These are phyloP conservation scores for Spongilla lacustris DNA, from an alignment of 37 sponge, comb jelly and placozoan species.

Conservation along the genomic window DNA sequence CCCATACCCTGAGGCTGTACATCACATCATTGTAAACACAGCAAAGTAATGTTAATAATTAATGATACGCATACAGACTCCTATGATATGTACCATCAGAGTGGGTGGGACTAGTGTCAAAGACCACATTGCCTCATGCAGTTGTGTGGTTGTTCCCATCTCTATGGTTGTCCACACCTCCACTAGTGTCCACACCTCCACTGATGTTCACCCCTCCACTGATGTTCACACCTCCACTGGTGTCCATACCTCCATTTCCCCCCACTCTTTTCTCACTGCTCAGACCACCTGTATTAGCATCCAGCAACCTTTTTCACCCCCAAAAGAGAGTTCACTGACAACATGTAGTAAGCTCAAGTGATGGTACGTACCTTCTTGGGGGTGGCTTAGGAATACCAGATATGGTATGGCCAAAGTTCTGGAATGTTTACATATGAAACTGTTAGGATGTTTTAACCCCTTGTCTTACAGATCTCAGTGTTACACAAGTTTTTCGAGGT, in stretches of 20 bases:
- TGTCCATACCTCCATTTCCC: too few species aligned
- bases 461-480: not conserved
- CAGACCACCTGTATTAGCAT: too few species aligned
- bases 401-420: not conserved
- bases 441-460: not conserved
- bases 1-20: not conserved
- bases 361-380: not conserved
- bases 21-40: not conserved
- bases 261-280: too few species aligned
- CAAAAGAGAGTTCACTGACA: too few species aligned
- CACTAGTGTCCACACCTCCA: not conserved
- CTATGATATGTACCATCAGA: too few species aligned
- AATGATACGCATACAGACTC: too few species aligned
- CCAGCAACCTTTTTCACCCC: too few species aligned
- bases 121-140: not conserved
- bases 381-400: not conserved
- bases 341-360: not conserved
- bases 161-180: not conserved
- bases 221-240: too few species aligned
- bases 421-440: not conserved
- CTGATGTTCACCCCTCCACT: not conserved
- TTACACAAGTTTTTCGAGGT: not conserved
- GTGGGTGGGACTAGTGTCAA: too few species aligned
- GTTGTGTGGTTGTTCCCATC: not conserved
- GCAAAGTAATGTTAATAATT: too few species aligned